phyloP scores from a whole-genome alignment of 2,113 vertebrate species.

The Zosterops lateralis region DNA sequence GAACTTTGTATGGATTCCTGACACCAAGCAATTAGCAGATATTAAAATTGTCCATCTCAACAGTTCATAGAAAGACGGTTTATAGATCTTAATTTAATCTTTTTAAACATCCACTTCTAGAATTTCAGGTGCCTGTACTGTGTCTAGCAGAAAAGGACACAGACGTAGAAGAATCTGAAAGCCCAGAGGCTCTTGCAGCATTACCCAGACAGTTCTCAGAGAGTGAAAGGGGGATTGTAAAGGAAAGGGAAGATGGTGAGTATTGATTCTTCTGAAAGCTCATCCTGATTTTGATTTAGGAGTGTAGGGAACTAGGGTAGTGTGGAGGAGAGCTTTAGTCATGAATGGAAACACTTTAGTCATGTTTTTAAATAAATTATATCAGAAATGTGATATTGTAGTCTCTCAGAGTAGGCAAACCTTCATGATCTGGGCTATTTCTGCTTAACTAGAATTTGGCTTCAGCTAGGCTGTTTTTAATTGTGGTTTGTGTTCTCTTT shows the following conservation, averaged over 20 bases:
- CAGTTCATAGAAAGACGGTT: neutral
- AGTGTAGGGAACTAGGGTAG: neutral
- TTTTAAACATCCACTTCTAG: constrained; percentile 17
- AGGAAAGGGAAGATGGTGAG: constrained; percentile 25
- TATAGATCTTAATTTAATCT: neutral
- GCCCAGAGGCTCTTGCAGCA: neutral
- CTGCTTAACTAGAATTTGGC: neutral
- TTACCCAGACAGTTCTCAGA: neutral
- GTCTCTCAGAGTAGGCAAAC: neutral
- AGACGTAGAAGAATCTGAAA: neutral
- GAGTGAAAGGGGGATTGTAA: neutral
- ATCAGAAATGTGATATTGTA: neutral
- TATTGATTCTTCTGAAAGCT: neutral
- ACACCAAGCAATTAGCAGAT: neutral
- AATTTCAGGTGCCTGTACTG: neutral
- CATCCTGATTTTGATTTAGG: neutral
- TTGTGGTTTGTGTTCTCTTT: neutral
- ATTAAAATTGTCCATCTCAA: neutral
- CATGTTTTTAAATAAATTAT: neutral
- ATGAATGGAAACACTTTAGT: neutral
- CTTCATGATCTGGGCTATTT: neutral
- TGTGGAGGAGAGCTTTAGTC: neutral
- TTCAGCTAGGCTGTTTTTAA: neutral
- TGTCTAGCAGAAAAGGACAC: neutral
- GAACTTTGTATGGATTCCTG: neutral